phyloP scores from a whole-genome alignment of 2,797 vertebrate species.

The Coccyzus lansbergi region DNA sequence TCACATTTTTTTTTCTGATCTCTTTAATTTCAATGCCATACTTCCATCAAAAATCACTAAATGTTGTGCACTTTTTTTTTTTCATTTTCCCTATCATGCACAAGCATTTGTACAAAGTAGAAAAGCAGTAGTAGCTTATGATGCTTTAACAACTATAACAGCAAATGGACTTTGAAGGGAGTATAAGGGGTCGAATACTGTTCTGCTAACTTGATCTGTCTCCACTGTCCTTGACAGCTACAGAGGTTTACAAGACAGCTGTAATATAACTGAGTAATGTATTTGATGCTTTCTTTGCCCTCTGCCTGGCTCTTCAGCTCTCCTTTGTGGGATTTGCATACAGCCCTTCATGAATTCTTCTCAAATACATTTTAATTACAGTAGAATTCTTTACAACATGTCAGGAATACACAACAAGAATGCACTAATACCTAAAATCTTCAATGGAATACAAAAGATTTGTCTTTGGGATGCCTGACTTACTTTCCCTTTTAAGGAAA shows the following conservation, averaged over 20 bases:
- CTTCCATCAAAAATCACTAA: neutral
- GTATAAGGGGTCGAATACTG: neutral
- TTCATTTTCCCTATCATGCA: neutral
- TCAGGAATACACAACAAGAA: conserved; percentile 40
- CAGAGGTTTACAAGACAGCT: neutral
- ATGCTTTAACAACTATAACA: neutral
- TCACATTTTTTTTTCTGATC: neutral
- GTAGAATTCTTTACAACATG: conserved; percentile 13
- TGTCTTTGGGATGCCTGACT: conserved; percentile 38
- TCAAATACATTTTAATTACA: neutral
- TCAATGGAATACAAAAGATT: conserved; percentile 35
- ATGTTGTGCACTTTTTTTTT: neutral
- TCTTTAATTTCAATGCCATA: neutral
- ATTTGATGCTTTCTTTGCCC: neutral
- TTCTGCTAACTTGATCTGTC: neutral
- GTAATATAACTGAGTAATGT: neutral
- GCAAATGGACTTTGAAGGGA: neutral
- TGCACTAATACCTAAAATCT: conserved; percentile 23
- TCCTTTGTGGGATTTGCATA: neutral
- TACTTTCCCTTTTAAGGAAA: conserved; percentile 42
- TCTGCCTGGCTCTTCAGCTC: neutral
- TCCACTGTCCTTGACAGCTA: neutral
- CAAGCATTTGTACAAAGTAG: neutral
- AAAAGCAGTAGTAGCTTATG: neutral
- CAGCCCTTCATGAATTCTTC: conserved; percentile 6